Base-by-base conservation (phyloP, 2,113 vertebrate species). In the Oenanthe oenanthe region DNA sequence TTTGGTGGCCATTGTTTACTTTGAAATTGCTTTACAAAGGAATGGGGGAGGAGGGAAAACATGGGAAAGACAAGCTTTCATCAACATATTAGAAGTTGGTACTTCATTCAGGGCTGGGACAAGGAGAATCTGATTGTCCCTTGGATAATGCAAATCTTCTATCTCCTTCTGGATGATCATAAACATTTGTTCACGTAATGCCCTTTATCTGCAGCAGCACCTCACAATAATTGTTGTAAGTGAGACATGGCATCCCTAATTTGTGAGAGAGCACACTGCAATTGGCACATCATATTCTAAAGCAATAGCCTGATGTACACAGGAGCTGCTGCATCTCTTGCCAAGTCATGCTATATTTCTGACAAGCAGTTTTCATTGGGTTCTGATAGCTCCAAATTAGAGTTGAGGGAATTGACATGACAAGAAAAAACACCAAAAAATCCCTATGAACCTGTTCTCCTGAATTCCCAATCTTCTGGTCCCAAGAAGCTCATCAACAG, bases 1-100 rank as follows among this genome's bases (percentile, higher is more conserved):
- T 98, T 98, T 98, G 98, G 97, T 98, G 94, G 79, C 82, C 91
- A 95, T 97, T 96, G 96, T 95, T 98, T 97, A 96, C 95, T 97
- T 93, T 95, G 97, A 97, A 98, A 98, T 97, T 97, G 96, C 94
- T 97, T 97, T 91, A 94, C 92, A 90, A 96, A 96, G 92, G 91
- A 87, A 82, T 22, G 25, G 28, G 22, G 40, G 65, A 89, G 53
- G 70, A 91, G 31, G 6, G 7, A 29, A 65, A 93, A 96, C 82
- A 86, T 45, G 70, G 90, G 34, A 73, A 92, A 96, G 81, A 92
- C 89, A 73, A 96, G 96, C 96, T 97, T 97, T 97, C 88, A 94
- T 79, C 85, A 95, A 90, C 71, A 36, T 77, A 51, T 93, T 96
- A 95, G 83, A 93, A 96, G 82, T 16, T 81, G 81, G 13, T 56